A percentile compares a stretch with the other conserved stretches of the same genome.
These are phyloP conservation scores for Adrianichthys oophorus DNA, from an alignment of 2,797 vertebrate genomes.

Conservation along the genomic window DNA sequence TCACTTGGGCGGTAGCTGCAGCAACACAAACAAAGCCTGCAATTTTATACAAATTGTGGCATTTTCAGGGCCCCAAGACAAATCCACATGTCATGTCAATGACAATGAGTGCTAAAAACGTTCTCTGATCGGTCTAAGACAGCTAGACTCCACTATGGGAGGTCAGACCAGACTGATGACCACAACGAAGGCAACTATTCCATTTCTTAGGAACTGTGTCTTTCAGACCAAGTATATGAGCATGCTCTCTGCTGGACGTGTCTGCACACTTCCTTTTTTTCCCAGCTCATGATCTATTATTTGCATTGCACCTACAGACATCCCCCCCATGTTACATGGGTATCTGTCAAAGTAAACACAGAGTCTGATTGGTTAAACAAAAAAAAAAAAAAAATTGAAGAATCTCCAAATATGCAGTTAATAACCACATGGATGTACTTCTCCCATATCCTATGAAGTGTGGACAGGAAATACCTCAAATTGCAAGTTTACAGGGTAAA, in stretches of 20 bases:
- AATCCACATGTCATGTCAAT: constrained; percentile 71
- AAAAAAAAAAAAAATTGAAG: background rate
- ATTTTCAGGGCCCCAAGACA: constrained; percentile 58
- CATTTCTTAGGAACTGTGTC: constrained; percentile 40
- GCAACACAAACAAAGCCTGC: constrained; percentile 59
- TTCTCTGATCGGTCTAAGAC: constrained; percentile 64
- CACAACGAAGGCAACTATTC: constrained; percentile 69
- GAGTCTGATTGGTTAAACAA: constrained; percentile 5
- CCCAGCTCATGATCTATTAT: background rate
- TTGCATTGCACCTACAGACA: background rate
- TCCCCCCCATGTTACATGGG: background rate
- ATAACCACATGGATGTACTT: constrained; percentile 48
- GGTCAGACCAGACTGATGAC: constrained; percentile 59
- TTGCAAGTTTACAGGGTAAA: constrained; percentile 48
- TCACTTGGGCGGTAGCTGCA: constrained; percentile 53
- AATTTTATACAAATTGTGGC: constrained; percentile 64
- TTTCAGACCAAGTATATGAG: constrained; percentile 35
- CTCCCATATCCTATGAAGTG: constrained; percentile 35
- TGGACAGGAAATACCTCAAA: constrained; percentile 63
- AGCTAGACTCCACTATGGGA: constrained; percentile 49
- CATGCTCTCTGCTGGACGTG: constrained; percentile 16
- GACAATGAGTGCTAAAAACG: constrained; percentile 57
- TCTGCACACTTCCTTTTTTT: background rate
- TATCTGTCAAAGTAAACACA: constrained; percentile 1
- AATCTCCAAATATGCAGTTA: constrained; percentile 17